Conservation (phyloP, 2,113 vertebrate species). For the Platichthys stellatus region DNA sequence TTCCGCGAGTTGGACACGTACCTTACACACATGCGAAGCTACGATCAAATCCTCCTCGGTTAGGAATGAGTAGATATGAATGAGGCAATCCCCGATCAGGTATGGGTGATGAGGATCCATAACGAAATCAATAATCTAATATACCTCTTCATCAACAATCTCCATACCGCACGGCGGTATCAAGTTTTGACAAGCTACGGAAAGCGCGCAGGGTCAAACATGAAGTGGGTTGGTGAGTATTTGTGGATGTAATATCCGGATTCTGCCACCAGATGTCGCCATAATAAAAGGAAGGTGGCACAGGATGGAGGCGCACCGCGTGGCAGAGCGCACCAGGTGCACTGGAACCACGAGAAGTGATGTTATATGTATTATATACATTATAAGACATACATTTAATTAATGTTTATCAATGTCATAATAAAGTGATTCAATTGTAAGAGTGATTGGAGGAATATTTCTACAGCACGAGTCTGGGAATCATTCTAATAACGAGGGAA, state of each 20-base stretch:
- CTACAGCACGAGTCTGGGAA: neutral
- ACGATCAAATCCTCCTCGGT: slow-evolving; percentile 71
- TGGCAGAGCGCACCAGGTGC: neutral
- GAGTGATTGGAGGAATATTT: neutral
- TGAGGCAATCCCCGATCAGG: slow-evolving; percentile 75
- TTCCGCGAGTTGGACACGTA: slow-evolving; percentile 66
- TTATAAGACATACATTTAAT: neutral
- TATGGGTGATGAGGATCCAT: slow-evolving; percentile 21
- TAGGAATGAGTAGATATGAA: slow-evolving; percentile 78
- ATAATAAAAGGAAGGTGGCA: slow-evolving; percentile 38
- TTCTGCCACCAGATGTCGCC: slow-evolving; percentile 67
- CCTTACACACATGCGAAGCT: slow-evolving; percentile 78
- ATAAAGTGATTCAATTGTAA: neutral
- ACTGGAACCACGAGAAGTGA: neutral
- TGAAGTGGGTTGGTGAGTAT: neutral
- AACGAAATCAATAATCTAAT: accelerated
- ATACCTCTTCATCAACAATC: neutral
- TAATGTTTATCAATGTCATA: neutral
- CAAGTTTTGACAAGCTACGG: slow-evolving; percentile 53
- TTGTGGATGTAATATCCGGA: neutral
- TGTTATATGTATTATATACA: neutral
- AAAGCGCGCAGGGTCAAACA: slow-evolving; percentile 36
- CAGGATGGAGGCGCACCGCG: neutral
- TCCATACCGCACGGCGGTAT: neutral
- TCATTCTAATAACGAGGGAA: neutral